Conservation (phyloP, 2,797 vertebrate genomes). For the Enteromius radiatus region DNA sequence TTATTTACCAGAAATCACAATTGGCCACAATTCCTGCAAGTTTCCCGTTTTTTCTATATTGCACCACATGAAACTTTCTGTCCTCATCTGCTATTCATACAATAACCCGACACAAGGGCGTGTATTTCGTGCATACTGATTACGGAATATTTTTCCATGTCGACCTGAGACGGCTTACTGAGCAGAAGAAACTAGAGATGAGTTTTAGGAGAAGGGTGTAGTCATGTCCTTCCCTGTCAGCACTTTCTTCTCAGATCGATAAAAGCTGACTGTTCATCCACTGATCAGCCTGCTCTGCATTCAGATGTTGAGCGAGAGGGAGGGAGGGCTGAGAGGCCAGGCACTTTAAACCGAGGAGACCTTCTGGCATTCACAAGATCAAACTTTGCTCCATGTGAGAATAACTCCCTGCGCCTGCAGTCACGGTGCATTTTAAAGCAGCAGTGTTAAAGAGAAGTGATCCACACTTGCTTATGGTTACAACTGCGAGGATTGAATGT, state of each 20-base stretch:
- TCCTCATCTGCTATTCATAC: constrained; percentile 39
- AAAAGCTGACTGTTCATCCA: constrained; percentile 63
- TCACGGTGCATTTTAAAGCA: background rate
- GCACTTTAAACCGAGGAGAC: constrained; percentile 54
- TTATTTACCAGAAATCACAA: constrained; percentile 10
- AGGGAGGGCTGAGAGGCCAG: constrained; percentile 33
- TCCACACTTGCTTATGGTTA: constrained; percentile 13
- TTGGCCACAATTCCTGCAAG: background rate
- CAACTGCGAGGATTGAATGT: constrained; percentile 13
- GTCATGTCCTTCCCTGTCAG: constrained; percentile 56
- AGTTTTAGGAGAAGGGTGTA: constrained; percentile 50
- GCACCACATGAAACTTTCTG: constrained; percentile 10
- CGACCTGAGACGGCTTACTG: constrained; percentile 47
- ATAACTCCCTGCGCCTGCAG: constrained; percentile 21
- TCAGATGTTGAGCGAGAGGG: constrained; percentile 36
- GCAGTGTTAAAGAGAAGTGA: constrained; percentile 13
- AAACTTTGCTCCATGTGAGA: constrained; percentile 32
- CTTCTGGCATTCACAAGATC: constrained; percentile 50
- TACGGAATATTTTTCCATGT: constrained; percentile 45
- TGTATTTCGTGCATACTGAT: constrained; percentile 50
- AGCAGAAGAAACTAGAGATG: constrained; percentile 53
- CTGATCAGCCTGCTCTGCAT: constrained; percentile 56
- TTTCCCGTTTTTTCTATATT: constrained; percentile 4
- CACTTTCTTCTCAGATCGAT: constrained; percentile 60
- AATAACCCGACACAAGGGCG: constrained; percentile 44